A percentile compares a stretch with the other conserved stretches of the same genome.
Evolutionary conservation across 2,888 invertebrate species (phyloP).

Genomic region (Drosophila diplacantha): DNA sequence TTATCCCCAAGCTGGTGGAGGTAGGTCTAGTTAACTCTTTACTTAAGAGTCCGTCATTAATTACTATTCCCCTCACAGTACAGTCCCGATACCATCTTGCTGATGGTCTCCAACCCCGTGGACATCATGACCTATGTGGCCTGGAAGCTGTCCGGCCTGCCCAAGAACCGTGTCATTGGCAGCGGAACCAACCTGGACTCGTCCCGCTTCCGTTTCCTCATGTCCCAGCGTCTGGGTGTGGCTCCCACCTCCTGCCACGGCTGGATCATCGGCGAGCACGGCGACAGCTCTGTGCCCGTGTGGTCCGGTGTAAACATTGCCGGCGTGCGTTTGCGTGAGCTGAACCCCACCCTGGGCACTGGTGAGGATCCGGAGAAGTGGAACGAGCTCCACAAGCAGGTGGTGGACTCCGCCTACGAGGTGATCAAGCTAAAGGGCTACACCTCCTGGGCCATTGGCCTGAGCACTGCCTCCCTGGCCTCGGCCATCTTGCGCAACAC

Average conservation of each 20-base stretch:
- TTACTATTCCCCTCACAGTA: slow-evolving; percentile 74
- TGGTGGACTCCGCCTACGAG: slow-evolving; percentile 91
- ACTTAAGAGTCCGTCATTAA: background rate
- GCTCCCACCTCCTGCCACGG: slow-evolving; percentile 92
- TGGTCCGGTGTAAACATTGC: slow-evolving; percentile 97
- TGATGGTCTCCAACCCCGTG: slow-evolving; percentile 95
- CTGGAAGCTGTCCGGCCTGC: slow-evolving; percentile 95
- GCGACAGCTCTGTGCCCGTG: slow-evolving; percentile 93
- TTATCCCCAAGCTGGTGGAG: slow-evolving; percentile 83
- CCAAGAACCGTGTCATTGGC: slow-evolving; percentile 91
- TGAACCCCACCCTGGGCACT: slow-evolving; percentile 86
- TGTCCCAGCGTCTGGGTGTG: slow-evolving; percentile 89
- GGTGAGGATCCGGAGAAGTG: slow-evolving; percentile 87
- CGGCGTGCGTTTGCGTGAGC: slow-evolving; percentile 88
- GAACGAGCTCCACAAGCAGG: slow-evolving; percentile 87
- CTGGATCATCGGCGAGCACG: slow-evolving; percentile 96
- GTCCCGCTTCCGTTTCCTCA: slow-evolving; percentile 91
- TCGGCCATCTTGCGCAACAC: slow-evolving; percentile 85
- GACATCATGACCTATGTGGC: slow-evolving; percentile 95
- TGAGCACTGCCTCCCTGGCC: slow-evolving; percentile 86
- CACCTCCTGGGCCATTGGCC: slow-evolving; percentile 94
- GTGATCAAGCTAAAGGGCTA: slow-evolving; percentile 93
- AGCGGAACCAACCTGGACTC: slow-evolving; percentile 96
- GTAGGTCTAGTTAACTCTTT: slow-evolving; percentile 18
- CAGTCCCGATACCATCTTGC: slow-evolving; percentile 90